Evolutionary conservation across 2,113 vertebrate species (phyloP).

Genomic region (Garra rufa): DNA sequence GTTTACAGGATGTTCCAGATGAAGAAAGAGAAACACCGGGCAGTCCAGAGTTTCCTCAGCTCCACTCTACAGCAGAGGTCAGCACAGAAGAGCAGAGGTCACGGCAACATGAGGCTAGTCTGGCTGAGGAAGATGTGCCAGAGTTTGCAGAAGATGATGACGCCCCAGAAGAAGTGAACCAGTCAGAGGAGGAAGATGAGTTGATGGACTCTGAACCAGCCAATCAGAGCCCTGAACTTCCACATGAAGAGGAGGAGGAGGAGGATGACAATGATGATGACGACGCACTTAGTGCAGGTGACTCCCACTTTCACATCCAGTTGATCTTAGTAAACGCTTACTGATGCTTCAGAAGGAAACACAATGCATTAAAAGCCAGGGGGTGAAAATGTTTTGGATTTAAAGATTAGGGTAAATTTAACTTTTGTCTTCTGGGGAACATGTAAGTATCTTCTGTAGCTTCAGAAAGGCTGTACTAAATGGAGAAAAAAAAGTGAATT

Average conservation of each 20-base stretch:
- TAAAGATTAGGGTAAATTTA: too few relatives aligned
- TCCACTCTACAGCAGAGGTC: not conserved
- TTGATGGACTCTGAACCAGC: not conserved
- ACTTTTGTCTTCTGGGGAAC: too few relatives aligned
- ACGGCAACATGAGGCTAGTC: not conserved
- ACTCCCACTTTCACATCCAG: constrained; percentile 24
- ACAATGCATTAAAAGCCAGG: too few relatives aligned
- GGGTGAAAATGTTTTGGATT: too few relatives aligned
- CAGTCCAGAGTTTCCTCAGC: not conserved
- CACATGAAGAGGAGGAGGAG: not conserved
- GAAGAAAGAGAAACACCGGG: not conserved
- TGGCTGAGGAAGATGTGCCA: not conserved
- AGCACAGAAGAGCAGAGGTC: not conserved
- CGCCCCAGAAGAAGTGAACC: not conserved
- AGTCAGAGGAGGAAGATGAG: constrained; percentile 15
- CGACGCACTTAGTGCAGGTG: constrained; percentile 57
- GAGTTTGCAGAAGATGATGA: not conserved
- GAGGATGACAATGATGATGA: not conserved
- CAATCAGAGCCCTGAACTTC: not conserved
- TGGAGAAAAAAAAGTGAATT: too few relatives aligned
- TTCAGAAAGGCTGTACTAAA: too few relatives aligned
- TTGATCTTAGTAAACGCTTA: not conserved
- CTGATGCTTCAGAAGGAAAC: too few relatives aligned
- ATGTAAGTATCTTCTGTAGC: too few relatives aligned
- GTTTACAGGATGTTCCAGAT: not conserved